These are phyloP conservation scores for Jordanella pulchra DNA, from an alignment of 2,797 vertebrate species.

Conservation along the genomic window DNA sequence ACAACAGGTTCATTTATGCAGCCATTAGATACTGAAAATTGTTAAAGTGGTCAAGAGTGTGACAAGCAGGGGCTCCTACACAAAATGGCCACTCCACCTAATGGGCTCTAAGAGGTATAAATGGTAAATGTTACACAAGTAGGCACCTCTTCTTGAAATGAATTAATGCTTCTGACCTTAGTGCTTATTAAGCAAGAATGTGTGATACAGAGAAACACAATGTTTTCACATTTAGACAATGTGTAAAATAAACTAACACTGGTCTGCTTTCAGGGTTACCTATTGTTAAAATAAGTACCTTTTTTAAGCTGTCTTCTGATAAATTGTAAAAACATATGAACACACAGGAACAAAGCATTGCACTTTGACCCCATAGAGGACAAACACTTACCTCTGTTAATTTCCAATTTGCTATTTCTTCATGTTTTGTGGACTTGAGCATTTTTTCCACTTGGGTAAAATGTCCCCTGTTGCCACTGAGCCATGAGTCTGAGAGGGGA, in stretches of 20 bases:
- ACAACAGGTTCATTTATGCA: conserved; percentile 75
- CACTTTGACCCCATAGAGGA: conserved; percentile 73
- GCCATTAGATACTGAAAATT: conserved; percentile 64
- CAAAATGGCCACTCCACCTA: conserved; percentile 61
- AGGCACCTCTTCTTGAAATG: conserved; percentile 29
- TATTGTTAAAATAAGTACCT: conserved; percentile 49
- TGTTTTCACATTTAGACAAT: conserved; percentile 31
- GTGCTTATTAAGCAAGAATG: conserved; percentile 49
- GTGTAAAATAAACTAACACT: conserved; percentile 31
- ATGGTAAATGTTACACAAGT: conserved; percentile 39
- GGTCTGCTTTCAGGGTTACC: conserved; percentile 37
- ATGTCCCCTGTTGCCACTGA: conserved; percentile 79
- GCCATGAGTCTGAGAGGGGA: conserved; percentile 73
- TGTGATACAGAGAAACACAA: conserved; percentile 40
- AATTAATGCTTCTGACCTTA: conserved; percentile 59
- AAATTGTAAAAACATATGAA: conserved; percentile 66
- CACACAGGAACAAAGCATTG: conserved; percentile 58
- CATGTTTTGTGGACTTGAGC: conserved; percentile 80
- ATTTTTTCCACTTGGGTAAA: conserved; percentile 82
- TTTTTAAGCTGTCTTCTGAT: conserved; percentile 52
- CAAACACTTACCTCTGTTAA: conserved; percentile 76
- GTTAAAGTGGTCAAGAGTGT: conserved; percentile 57
- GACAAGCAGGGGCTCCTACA: conserved; percentile 41
- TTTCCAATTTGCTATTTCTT: conserved; percentile 72
- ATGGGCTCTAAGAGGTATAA: conserved; percentile 53